Conservation (phyloP, 2,113 vertebrate genomes). For the Sander lucioperca region DNA sequence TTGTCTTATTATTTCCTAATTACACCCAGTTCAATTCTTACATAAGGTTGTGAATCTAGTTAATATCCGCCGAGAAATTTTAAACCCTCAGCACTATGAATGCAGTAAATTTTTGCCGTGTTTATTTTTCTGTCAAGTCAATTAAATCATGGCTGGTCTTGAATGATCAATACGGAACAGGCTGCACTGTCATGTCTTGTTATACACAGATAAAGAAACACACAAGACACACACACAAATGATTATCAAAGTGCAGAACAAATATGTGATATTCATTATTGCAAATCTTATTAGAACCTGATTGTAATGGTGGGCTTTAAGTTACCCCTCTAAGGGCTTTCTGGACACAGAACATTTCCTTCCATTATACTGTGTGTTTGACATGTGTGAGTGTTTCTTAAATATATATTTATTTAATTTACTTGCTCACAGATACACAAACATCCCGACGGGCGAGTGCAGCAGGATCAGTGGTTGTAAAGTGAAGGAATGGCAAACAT, state of each 20-base stretch:
- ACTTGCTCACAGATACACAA: not conserved
- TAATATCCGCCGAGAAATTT: conserved; percentile 32
- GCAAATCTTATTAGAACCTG: conserved; percentile 45
- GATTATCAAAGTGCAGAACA: conserved; percentile 8
- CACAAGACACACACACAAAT: not conserved
- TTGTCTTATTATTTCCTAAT: conserved; percentile 70
- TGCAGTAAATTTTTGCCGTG: conserved; percentile 2
- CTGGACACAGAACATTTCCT: not conserved
- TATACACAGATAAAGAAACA: conserved; percentile 39
- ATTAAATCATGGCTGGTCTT: conserved; percentile 19
- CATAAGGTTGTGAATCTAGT: conserved; percentile 49
- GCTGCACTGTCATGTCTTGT: conserved; percentile 42
- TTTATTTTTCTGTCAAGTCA: conserved; percentile 22
- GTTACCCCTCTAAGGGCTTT: conserved; percentile 26
- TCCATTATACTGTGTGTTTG: not conserved
- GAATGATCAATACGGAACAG: conserved; percentile 49
- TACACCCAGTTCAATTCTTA: conserved; percentile 32
- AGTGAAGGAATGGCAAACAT: not conserved
- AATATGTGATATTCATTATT: conserved; percentile 7
- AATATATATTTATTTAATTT: conserved; percentile 29
- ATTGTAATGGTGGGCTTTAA: conserved; percentile 29
- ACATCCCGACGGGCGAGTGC: not conserved
- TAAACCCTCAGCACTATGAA: conserved; percentile 2
- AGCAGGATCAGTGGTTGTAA: conserved; percentile 4
- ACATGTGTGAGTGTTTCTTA: not conserved